Evolutionary conservation across 1,140 invertebrate genomes (phyloP), one percentile per base, ranked within the genome.

Genomic region (Pseudachorutes palmiensis): DNA sequence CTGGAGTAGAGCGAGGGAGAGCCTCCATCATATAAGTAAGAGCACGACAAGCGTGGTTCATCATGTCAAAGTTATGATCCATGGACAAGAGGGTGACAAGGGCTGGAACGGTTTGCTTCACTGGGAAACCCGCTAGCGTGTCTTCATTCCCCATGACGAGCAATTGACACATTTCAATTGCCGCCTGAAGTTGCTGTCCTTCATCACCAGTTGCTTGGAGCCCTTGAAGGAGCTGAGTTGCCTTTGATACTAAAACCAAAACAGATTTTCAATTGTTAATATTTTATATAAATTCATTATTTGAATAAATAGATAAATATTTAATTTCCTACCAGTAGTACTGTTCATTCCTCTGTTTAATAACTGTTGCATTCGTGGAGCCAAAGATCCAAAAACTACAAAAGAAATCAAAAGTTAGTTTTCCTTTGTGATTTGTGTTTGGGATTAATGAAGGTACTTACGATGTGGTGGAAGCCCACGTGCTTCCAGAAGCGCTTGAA

Each of bases 1-100:
- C 91, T 2, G 92, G 89, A 30, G 94, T 95, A 16, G 95, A 97
- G 41, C 97, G 85, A 0, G 97, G 97, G 62, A 99, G 76, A 1
- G 96, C 94, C 80, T 99, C 97, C 87, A 99, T 92, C 95, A 99
- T 98, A 78, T 99, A 98, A 0, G 96, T 98, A 14, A 99, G 82
- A 5, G 96, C 96, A 57, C 97, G 88, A 79, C 95, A 98, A 0
- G 96, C 95, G 79, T 98, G 94, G 76, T 98, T 97, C 96, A 99
- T 99, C 83, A 99, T 97, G 79, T 98, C 97, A 82, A 98, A 99
- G 82, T 99, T 99, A 77, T 98, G 94, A 76, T 95, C 92, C 83
- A 94, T 92, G 30, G 88, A 86, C 1, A 95, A 83, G 32, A 96
- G 79, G 74, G 84, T 88, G 49, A 94, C 92, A 1, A 99, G 84